Base-by-base conservation (phyloP, 2,797 vertebrate species). In the Sylvia borin region DNA sequence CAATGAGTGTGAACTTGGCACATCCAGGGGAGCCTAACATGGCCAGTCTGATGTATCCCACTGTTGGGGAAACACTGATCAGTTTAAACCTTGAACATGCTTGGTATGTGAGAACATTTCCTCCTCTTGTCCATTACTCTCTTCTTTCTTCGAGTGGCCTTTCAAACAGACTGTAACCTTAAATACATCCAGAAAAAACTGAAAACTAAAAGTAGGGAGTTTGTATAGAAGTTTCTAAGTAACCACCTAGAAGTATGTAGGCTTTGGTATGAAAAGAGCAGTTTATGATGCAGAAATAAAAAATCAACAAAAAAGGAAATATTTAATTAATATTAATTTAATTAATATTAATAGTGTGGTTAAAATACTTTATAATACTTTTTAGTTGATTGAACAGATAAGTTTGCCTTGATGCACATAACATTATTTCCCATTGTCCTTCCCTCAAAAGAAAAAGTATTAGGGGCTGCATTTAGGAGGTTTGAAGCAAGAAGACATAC, bases 151-250 rank as follows among this genome's bases (percentile, higher is more conserved):
- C 13, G 27, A 32, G 7, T 6, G 1, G 9, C 66, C 25, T 85
- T 88, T 66, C 21, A 47, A 18, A 86, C 2, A 5, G 25, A 17
- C 3, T 5, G 4, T 38, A 51, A 42, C 5, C 31, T 36, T 40
- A 43, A 70, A 65, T 38, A 31, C 2, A 15, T 15, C 2, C 12
- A 17, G 22, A 38, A 57, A 25, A 70, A 68, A 32, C 2, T 10
- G 2, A 16, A 34, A 29, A 16, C 4, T 22, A 26, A 32, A 92
- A 65, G 2, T 2, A 34, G 2, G 1, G 2, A 5, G 9, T 32
- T 77, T 50, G 5, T 29, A 11, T 25, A 36, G 6, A 75, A 32
- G 5, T 40, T 54, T 47, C 1, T 7, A 29, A 34, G 20, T 5
- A 79, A 72, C 8, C 62, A 5, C 18, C 14, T 36, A 53, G 34